Base-by-base conservation (phyloP, 2,888 invertebrate genomes). In the Brachynemurus nebulosus region DNA sequence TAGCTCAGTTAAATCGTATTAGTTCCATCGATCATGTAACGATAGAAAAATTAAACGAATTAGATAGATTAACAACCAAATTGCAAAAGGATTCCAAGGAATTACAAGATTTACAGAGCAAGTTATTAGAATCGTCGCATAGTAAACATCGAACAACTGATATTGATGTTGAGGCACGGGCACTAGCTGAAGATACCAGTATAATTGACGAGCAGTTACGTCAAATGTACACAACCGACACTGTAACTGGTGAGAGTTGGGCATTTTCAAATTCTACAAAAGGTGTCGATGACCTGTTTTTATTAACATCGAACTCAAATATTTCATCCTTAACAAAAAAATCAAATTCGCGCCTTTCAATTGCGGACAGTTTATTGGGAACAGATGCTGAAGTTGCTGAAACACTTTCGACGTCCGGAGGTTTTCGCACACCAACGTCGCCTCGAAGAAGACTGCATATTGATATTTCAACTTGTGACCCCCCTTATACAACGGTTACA, bases 11-110 rank as follows among this genome's bases (percentile, higher is more conserved):
- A 51, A 78, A 79, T 51, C 72, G 78, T 57, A 72, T 84, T 61
- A 82, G 79, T 65, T 76, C 80, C 50, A 76, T 85, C 60, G 83
- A 84, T 65, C 78, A 82, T 64, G 78, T 80, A 49, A 78, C 83
- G 45, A 76, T 84, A 60, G 81, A 81, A 63, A 83, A 83, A 67
- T 69, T 83, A 59, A 79, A 81, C 57, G 82, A 83, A 67, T 70
- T 84, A 63, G 84, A 84, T 70, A 73, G 80, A 61, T 62, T 84
- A 57, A 81, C 81, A 60, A 76, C 71, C 51, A 82, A 83, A 66
- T 70, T 84, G 58, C 80, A 82, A 55, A 80, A 81, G 65, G 84
- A 84, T 67, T 81, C 83, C 47, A 76, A 79, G 62, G 81, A 81
- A 63, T 70, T 83, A 55, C 80, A 80, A 65, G 80, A 83, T 61